Evolutionary conservation across 1,140 invertebrate species (phyloP).

Genomic region (Frieseomelitta varia): DNA sequence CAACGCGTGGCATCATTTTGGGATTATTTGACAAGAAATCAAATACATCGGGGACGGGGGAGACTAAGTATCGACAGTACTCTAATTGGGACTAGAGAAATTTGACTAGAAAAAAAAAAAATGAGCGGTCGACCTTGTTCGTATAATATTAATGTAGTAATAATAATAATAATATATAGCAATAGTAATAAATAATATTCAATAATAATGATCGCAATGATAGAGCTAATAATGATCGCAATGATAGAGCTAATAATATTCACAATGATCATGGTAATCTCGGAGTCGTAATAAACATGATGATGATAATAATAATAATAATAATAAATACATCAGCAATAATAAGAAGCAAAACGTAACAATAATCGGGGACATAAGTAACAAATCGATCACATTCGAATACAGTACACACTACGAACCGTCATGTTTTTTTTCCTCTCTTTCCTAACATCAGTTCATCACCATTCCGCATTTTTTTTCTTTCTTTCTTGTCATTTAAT

Average conservation of each 20-base stretch:
- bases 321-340: conserved; percentile 37
- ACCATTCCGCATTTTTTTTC: conserved; percentile 57
- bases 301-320: conserved; percentile 22
- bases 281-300: conserved; percentile 45
- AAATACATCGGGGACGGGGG: conserved; percentile 49
- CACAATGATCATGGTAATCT: conserved; percentile 22
- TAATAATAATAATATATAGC: conserved; percentile 47
- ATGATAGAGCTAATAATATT: too few species aligned
- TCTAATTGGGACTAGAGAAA: conserved; percentile 61
- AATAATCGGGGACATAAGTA: conserved; percentile 54
- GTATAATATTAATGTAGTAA: conserved; percentile 46
- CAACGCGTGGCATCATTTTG: conserved; percentile 70
- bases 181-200: conserved; percentile 48
- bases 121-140: conserved; percentile 26
- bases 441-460: conserved; percentile 46
- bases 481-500: conserved; percentile 64
- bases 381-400: conserved; percentile 67
- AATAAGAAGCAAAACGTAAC: conserved; percentile 60
- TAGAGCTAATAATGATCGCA: conserved; percentile 19
- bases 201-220: conserved; percentile 20
- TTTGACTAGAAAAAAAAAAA: conserved; percentile 59
- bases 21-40: conserved; percentile 67
- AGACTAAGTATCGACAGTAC: conserved; percentile 63
- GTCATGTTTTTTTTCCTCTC: background rate
- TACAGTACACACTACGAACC: conserved; percentile 63